Conservation (phyloP, 2,888 invertebrate species). For the Tribolium freemani region DNA sequence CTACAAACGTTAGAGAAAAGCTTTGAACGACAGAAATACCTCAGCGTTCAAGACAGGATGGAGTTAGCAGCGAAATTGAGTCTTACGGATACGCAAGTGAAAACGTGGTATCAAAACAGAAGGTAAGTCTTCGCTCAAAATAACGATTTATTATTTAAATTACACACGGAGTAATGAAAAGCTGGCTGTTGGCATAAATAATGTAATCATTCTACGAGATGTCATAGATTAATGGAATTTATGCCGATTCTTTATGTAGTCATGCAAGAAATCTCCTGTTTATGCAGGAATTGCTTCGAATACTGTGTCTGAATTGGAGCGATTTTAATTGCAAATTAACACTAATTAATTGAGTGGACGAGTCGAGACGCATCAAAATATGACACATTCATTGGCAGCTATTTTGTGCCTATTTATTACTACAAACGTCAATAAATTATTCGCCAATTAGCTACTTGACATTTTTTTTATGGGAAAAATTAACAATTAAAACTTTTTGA, state of each 20-base stretch:
- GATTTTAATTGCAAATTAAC: slow-evolving; percentile 44
- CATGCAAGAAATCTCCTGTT: slow-evolving; percentile 39
- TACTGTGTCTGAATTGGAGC: slow-evolving; percentile 38
- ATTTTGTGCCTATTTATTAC: too few species aligned
- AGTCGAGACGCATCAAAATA: background rate
- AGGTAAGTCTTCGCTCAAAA: slow-evolving; percentile 75
- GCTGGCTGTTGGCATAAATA: slow-evolving; percentile 41
- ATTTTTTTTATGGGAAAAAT: too few species aligned
- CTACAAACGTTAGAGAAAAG: slow-evolving; percentile 96
- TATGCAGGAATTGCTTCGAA: slow-evolving; percentile 42
- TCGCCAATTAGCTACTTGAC: too few species aligned
- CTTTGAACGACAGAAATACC: slow-evolving; percentile 97
- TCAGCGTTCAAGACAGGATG: slow-evolving; percentile 97
- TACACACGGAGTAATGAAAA: slow-evolving; percentile 9
- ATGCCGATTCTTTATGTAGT: slow-evolving; percentile 36
- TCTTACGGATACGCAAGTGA: slow-evolving; percentile 98
- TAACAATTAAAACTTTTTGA: too few species aligned
- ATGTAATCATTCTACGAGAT: slow-evolving; percentile 39
- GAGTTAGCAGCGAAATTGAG: slow-evolving; percentile 96
- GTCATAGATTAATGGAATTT: slow-evolving; percentile 46
- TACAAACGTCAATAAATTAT: too few species aligned
- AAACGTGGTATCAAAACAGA: slow-evolving; percentile 99
- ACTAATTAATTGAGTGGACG: slow-evolving; percentile 3
- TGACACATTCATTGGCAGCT: too few species aligned
- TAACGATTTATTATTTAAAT: slow-evolving; percentile 2